A percentile compares a stretch with the other conserved stretches of the same genome.
Conservation (phyloP, 2,797 vertebrate species). For the Remorina albescens region DNA sequence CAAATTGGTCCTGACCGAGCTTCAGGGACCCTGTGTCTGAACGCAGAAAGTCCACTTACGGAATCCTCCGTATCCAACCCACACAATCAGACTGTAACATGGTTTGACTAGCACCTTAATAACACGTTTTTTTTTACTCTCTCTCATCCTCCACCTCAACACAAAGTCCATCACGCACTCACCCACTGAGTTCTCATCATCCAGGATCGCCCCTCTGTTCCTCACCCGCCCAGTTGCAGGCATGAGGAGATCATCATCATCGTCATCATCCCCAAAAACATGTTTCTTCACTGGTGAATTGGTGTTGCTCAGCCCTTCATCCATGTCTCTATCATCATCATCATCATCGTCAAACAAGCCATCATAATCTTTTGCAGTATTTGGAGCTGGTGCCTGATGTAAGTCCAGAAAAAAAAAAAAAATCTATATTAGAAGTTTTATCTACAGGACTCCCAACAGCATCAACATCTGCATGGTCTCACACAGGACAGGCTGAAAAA, state of each 20-base stretch:
- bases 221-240: slow-evolving; percentile 81
- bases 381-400: slow-evolving; percentile 48
- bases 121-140: not conserved
- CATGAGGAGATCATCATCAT: slow-evolving; percentile 85
- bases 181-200: slow-evolving; percentile 94
- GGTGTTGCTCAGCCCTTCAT: slow-evolving; percentile 82
- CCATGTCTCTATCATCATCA: slow-evolving; percentile 84
- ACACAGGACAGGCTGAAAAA: not conserved
- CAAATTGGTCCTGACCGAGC: slow-evolving; percentile 71
- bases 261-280: slow-evolving; percentile 67
- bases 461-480: not conserved
- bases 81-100: too few species aligned
- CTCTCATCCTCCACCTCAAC: too few species aligned
- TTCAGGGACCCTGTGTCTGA: slow-evolving; percentile 88
- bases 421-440: too few species aligned
- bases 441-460: too few species aligned
- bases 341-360: slow-evolving; percentile 93
- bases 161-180: slow-evolving; percentile 37
- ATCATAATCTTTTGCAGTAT: slow-evolving; percentile 82
- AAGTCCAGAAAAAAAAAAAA: not conserved
- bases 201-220: slow-evolving; percentile 84
- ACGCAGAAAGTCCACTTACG: not conserved
- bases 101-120: too few species aligned
- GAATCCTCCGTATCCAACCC: too few species aligned
- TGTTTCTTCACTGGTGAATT: slow-evolving; percentile 82